Evolutionary conservation across 1,140 invertebrate species (phyloP).

Genomic region (Bathynomus jamesi): DNA sequence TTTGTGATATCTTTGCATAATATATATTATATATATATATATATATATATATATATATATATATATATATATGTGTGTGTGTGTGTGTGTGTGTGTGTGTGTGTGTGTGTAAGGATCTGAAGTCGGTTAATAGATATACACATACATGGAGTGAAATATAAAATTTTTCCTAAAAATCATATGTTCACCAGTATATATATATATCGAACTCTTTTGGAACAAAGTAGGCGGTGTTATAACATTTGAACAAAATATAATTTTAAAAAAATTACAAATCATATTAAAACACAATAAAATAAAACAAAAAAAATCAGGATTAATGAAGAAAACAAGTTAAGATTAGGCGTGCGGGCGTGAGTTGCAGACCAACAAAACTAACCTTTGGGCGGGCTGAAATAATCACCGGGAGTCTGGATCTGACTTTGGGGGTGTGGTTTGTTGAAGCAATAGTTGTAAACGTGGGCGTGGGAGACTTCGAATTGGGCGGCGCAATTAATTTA

Average conservation of each 20-base stretch:
- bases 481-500: background rate
- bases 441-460: background rate
- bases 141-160: no score
- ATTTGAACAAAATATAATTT: no score
- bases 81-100: background rate
- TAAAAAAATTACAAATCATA: background rate
- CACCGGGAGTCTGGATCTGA: background rate
- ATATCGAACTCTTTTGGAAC: no score
- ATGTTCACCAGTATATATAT: no score
- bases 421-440: no score
- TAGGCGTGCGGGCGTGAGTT: background rate
- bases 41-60: background rate
- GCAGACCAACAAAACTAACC: background rate
- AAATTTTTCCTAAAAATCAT: background rate
- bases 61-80: background rate
- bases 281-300: background rate
- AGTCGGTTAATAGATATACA: background rate
- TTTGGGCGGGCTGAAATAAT: background rate
- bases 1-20: no score
- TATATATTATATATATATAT: slow-evolving; percentile 1
- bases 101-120: background rate
- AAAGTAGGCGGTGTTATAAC: no score
- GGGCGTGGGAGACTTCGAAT: background rate
- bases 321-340: background rate
- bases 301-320: background rate